Conservation (phyloP, 2,797 vertebrate species). For the Darevskia nairensis region DNA sequence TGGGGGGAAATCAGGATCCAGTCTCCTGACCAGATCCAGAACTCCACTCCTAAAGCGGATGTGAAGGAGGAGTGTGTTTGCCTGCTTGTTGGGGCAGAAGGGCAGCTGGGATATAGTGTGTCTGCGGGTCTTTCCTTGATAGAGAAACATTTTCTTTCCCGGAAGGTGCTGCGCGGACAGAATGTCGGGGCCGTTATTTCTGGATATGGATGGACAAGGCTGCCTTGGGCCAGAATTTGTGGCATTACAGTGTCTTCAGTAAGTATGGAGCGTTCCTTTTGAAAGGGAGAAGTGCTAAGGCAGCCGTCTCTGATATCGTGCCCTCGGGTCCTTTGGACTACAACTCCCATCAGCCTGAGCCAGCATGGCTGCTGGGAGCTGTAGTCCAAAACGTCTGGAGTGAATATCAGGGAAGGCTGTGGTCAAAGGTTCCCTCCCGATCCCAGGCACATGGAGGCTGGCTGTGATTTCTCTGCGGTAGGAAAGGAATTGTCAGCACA, state of each 20-base stretch:
- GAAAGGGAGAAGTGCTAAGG: neutral
- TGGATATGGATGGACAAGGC: constrained; percentile 39
- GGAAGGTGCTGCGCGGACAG: constrained; percentile 2
- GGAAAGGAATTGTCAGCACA: too few relatives aligned
- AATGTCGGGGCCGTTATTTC: constrained; percentile 27
- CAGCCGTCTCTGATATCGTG: too few relatives aligned
- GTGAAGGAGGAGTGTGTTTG: neutral
- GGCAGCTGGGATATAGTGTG: too few relatives aligned
- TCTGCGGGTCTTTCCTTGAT: neutral
- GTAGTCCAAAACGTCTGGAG: too few relatives aligned
- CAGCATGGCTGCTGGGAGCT: too few relatives aligned
- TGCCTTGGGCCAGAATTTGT: constrained; percentile 3
- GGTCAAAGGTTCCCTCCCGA: neutral
- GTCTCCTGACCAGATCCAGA: too few relatives aligned
- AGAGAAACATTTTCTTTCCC: neutral
- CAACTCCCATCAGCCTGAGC: too few relatives aligned
- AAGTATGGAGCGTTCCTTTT: neutral
- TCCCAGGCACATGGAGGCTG: neutral
- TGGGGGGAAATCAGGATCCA: too few relatives aligned
- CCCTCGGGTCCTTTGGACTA: too few relatives aligned
- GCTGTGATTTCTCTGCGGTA: neutral
- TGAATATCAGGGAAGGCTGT: too few relatives aligned
- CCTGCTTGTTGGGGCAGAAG: neutral
- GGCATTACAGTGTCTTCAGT: constrained; percentile 34
- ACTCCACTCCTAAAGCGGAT: neutral